A percentile compares a stretch with the other conserved stretches of the same genome.
These are phyloP conservation scores for Passer domesticus DNA, from an alignment of 2,113 vertebrate genomes.

Conservation along the genomic window DNA sequence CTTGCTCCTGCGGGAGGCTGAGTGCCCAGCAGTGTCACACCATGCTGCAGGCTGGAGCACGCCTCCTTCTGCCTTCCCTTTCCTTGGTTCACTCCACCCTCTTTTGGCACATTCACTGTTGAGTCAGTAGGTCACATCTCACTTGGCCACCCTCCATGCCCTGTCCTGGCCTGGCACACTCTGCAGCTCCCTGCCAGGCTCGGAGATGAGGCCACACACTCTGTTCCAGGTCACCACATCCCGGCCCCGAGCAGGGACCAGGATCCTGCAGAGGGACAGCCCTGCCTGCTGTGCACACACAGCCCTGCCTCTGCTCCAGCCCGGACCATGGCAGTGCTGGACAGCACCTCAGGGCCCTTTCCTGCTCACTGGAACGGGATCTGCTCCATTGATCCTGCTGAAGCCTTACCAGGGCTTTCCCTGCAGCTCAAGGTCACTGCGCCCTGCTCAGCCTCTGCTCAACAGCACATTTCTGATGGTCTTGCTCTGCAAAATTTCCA, in stretches of 20 bases:
- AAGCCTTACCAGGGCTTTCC: neutral
- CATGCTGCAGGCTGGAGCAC: fast-evolving
- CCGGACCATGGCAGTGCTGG: fast-evolving
- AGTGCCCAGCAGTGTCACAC: neutral
- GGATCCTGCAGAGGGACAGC: fast-evolving
- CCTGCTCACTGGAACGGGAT: neutral
- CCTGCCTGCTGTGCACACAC: neutral
- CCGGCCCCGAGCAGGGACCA: fast-evolving
- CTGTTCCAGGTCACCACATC: neutral
- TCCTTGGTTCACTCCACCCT: neutral
- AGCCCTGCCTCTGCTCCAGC: neutral
- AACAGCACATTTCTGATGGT: neutral
- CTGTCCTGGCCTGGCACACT: neutral
- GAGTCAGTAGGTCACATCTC: neutral
- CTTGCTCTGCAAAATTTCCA: constrained; percentile 18
- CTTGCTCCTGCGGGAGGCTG: neutral
- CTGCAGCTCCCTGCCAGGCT: neutral
- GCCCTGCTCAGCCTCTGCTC: neutral
- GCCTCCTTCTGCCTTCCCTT: fast-evolving
- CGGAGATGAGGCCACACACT: neutral
- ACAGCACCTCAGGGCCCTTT: neutral
- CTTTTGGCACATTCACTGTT: too few relatives aligned
- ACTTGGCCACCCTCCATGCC: neutral
- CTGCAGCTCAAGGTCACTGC: neutral
- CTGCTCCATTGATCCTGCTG: neutral